These are phyloP conservation scores for Xiphias gladius DNA, from an alignment of 2,113 vertebrate species.

Conservation along the genomic window DNA sequence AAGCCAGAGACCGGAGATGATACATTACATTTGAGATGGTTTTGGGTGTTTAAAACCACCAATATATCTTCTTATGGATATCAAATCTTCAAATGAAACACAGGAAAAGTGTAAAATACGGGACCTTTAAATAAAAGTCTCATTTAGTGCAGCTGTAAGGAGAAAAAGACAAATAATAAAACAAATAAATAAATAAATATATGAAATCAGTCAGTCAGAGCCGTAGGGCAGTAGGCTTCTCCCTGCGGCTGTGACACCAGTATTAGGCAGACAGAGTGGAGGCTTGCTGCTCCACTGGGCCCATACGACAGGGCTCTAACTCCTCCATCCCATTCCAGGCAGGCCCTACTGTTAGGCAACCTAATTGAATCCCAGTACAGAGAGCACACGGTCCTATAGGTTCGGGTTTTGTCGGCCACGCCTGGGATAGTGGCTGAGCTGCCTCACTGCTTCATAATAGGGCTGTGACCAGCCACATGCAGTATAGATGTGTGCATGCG, in stretches of 20 bases:
- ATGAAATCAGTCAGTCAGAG: conserved; percentile 49
- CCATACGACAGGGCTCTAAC: conserved; percentile 77
- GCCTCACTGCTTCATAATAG: conserved; percentile 77
- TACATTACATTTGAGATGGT: too few species aligned
- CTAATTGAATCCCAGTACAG: conserved; percentile 74
- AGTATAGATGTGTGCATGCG: conserved; percentile 16
- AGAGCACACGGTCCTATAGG: conserved; percentile 62
- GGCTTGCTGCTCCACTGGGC: conserved; percentile 65
- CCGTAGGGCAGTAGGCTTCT: conserved; percentile 26
- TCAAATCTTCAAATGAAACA: too few species aligned
- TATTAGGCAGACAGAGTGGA: conserved; percentile 72
- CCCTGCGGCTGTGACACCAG: conserved; percentile 67
- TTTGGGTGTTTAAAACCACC: too few species aligned
- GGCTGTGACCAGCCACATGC: conserved; percentile 56
- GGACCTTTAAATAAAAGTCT: conserved; percentile 33
- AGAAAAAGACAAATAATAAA: background rate
- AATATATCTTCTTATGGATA: too few species aligned
- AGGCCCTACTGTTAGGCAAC: conserved; percentile 48
- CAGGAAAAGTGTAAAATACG: too few species aligned
- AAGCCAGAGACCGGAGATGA: too few species aligned
- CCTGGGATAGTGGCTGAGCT: conserved; percentile 46
- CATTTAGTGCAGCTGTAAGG: conserved; percentile 19
- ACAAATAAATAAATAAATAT: conserved; percentile 45
- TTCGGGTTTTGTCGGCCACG: conserved; percentile 75
- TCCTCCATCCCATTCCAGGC: conserved; percentile 65